Evolutionary conservation across 2,113 vertebrate genomes (phyloP).

Genomic region (Mustela lutreola): DNA sequence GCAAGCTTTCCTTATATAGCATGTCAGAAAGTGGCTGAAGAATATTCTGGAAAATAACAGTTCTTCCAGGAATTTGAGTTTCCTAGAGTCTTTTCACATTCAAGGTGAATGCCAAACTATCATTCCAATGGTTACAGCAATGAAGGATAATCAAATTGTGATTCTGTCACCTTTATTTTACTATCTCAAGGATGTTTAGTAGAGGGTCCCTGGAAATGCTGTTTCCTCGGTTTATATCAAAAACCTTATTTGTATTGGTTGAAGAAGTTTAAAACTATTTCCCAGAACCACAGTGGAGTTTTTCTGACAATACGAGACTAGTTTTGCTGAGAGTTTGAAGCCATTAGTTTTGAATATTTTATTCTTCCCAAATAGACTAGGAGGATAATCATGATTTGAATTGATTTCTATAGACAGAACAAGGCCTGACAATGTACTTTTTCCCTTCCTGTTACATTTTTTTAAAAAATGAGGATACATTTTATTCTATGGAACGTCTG

Average conservation of each 20-base stretch:
- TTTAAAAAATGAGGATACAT: background rate
- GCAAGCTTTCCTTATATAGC: background rate
- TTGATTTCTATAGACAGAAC: slow-evolving; percentile 43
- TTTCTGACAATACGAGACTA: slow-evolving; percentile 1
- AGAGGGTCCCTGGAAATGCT: background rate
- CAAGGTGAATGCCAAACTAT: slow-evolving; percentile 46
- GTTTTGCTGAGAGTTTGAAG: slow-evolving; percentile 45
- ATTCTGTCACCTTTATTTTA: slow-evolving; percentile 25
- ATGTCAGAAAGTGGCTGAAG: background rate
- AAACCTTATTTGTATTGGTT: slow-evolving; percentile 14
- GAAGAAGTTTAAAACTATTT: slow-evolving; percentile 60
- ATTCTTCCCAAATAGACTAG: slow-evolving; percentile 63
- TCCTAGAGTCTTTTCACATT: background rate
- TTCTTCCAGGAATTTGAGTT: background rate
- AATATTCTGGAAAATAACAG: slow-evolving; percentile 29
- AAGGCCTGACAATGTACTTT: slow-evolving; percentile 3
- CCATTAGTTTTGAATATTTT: slow-evolving; percentile 69
- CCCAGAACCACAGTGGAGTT: background rate
- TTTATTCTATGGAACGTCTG: slow-evolving; percentile 54
- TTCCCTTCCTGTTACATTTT: slow-evolving; percentile 31
- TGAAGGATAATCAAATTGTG: background rate
- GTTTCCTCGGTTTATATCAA: slow-evolving; percentile 40
- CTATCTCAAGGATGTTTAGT: background rate
- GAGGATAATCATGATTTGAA: slow-evolving; percentile 58
- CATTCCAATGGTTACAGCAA: background rate